Evolutionary conservation across 37 sponge, comb jelly and placozoan species (phyloP).

Genomic region (Lycopodina hypogea): DNA sequence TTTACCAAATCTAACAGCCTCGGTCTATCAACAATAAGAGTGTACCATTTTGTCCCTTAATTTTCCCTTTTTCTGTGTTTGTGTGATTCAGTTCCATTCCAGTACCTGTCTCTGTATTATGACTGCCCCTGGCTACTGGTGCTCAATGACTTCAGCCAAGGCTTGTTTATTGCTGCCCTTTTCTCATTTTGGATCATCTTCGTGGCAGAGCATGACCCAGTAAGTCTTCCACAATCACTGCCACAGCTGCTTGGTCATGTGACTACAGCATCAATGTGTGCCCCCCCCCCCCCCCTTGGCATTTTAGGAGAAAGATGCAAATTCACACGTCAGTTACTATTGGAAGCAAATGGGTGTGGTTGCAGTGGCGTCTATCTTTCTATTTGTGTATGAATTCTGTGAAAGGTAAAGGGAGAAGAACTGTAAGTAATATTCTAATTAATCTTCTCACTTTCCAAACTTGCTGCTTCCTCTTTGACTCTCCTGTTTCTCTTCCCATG

Average conservation of each 20-base stretch:
- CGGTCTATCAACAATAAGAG: too few relatives aligned
- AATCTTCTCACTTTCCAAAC: not conserved
- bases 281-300: not conserved
- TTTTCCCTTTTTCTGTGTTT: too few relatives aligned
- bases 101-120: conserved; percentile 45
- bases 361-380: conserved; percentile 17
- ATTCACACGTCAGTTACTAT: conserved; percentile 28
- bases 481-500: not conserved
- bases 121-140: conserved; percentile 73
- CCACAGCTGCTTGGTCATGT: too few relatives aligned
- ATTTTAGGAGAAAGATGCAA: conserved; percentile 22
- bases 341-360: conserved; percentile 63
- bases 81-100: conserved; percentile 53
- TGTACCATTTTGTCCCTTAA: too few relatives aligned
- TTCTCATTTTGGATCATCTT: conserved; percentile 69
- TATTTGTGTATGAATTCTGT: conserved; percentile 83
- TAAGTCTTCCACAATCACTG: not conserved
- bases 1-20: too few relatives aligned
- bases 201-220: conserved; percentile 53
- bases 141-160: conserved; percentile 69
- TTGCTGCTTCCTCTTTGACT: too few relatives aligned
- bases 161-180: conserved; percentile 51
- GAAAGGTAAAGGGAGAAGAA: conserved; percentile 53
- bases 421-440: not conserved
- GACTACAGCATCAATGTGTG: too few relatives aligned